These are phyloP conservation scores for Ranitomeya imitator DNA, from an alignment of 2,113 vertebrate species.

Conservation along the genomic window DNA sequence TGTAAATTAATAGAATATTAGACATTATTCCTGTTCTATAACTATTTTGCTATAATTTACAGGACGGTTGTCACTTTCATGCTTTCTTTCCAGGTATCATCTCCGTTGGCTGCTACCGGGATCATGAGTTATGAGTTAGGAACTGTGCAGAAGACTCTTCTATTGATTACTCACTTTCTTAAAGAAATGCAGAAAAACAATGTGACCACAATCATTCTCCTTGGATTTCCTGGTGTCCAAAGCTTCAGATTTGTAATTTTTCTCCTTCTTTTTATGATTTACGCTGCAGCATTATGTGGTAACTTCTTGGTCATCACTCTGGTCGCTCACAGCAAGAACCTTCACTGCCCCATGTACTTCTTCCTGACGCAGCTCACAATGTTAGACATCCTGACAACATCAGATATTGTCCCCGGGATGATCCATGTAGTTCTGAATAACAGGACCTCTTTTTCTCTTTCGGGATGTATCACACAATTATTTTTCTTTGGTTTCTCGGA, in stretches of 20 bases:
- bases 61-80: too few relatives aligned
- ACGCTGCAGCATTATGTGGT: neutral
- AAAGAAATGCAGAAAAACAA: neutral
- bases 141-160: too few relatives aligned
- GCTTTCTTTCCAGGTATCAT: too few relatives aligned
- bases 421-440: neutral
- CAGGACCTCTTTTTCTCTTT: neutral
- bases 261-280: neutral
- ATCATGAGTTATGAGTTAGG: too few relatives aligned
- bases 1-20: too few relatives aligned
- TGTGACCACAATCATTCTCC: neutral
- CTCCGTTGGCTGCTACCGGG: too few relatives aligned
- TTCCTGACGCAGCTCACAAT: neutral
- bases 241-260: neutral
- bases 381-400: neutral
- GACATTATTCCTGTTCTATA: too few relatives aligned
- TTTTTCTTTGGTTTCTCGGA: neutral
- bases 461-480: conserved; percentile 23
- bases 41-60: too few relatives aligned
- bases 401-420: neutral
- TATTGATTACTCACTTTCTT: neutral
- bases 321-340: neutral
- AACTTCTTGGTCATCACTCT: conserved; percentile 3
- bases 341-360: conserved; percentile 13
- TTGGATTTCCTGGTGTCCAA: neutral